Evolutionary conservation across 2,113 vertebrate genomes (phyloP).

Genomic region (Lates calcarifer): DNA sequence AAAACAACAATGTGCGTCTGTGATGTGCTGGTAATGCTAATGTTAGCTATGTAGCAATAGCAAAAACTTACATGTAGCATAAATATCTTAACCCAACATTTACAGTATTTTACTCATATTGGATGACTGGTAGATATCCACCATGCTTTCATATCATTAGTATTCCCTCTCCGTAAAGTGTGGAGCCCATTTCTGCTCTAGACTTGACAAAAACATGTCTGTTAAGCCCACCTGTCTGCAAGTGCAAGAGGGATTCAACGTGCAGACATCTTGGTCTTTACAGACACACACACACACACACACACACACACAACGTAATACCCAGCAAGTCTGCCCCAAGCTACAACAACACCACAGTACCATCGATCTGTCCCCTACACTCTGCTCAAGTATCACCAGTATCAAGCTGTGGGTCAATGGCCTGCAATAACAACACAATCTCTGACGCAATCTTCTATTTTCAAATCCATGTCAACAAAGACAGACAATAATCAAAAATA

Average conservation of each 20-base stretch:
- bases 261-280: conserved; percentile 8
- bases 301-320: conserved; percentile 16
- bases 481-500: conserved; percentile 9
- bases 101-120: not conserved
- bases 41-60: too few species aligned
- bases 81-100: too few species aligned
- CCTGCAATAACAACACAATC: conserved; percentile 37
- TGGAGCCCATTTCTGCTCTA: not conserved
- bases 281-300: conserved; percentile 10
- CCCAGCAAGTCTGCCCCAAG: conserved; percentile 26
- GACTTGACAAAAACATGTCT: not conserved
- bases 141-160: not conserved
- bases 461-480: conserved; percentile 47
- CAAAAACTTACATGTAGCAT: too few species aligned
- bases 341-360: conserved; percentile 40
- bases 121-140: not conserved
- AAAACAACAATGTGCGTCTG: too few species aligned
- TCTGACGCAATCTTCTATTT: conserved; percentile 32
- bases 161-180: not conserved
- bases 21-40: too few species aligned
- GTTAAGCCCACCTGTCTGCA: conserved; percentile 5
- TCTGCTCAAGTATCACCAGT: conserved; percentile 48
- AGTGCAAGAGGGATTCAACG: not conserved
- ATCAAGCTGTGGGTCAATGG: conserved; percentile 58
- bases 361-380: conserved; percentile 40